Evolutionary conservation across 2,888 invertebrate genomes (phyloP).

Genomic region (Lasioglossum zephyrum): DNA sequence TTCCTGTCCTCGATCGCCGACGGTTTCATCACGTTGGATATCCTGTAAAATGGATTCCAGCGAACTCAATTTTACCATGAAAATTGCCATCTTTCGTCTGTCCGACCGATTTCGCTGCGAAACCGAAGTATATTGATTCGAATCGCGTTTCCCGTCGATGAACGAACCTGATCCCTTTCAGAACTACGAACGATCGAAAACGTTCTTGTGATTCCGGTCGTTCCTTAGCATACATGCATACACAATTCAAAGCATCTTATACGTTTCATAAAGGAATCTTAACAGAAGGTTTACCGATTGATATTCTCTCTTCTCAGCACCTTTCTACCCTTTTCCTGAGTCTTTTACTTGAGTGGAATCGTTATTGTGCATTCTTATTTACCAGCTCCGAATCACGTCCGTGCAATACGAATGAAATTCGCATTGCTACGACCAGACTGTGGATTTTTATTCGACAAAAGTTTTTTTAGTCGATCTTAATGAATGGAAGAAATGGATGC

Average conservation of each 20-base stretch:
- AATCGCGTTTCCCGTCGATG: conserved; percentile 23
- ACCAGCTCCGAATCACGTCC: too few relatives aligned
- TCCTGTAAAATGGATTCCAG: conserved; percentile 23
- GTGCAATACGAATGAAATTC: background rate
- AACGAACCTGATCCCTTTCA: background rate
- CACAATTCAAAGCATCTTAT: background rate
- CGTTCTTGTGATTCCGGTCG: background rate
- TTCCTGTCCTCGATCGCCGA: background rate
- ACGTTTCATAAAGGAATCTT: background rate
- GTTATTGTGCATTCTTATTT: background rate
- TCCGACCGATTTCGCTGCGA: conserved; percentile 29
- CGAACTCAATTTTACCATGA: conserved; percentile 43
- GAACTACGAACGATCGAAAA: conserved; percentile 11
- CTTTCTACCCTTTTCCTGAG: background rate
- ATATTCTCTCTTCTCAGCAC: background rate
- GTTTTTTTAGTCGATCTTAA: too few relatives aligned
- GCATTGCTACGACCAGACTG: too few relatives aligned
- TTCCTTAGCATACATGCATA: background rate
- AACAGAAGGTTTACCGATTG: background rate
- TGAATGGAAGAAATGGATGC: too few relatives aligned
- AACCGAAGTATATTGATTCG: conserved; percentile 45
- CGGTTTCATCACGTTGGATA: background rate
- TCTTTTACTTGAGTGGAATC: background rate
- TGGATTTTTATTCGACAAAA: too few relatives aligned
- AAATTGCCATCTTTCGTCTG: conserved; percentile 46